These are phyloP conservation scores for Neotragus moschatus DNA, from an alignment of 2,113 vertebrate genomes.

Conservation along the genomic window DNA sequence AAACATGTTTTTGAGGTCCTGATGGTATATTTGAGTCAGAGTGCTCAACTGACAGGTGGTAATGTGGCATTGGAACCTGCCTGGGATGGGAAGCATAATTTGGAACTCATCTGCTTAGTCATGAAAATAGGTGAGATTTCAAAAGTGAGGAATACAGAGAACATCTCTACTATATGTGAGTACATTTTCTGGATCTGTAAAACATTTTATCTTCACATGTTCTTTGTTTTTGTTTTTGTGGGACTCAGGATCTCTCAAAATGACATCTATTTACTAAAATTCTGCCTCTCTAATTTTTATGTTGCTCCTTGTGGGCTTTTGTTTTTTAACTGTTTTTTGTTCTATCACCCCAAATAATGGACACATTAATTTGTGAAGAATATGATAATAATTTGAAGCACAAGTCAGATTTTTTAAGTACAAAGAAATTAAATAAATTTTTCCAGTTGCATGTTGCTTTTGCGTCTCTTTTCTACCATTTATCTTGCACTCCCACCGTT, in stretches of 20 bases:
- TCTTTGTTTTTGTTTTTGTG: background rate
- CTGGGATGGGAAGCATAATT: background rate
- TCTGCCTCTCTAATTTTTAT: constrained; percentile 2
- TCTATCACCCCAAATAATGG: background rate
- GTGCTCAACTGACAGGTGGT: background rate
- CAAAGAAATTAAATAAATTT: background rate
- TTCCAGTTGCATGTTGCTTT: background rate
- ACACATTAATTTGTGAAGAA: background rate
- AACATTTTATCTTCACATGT: background rate
- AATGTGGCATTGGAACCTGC: background rate
- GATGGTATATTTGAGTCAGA: background rate
- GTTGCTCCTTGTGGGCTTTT: constrained; percentile 39
- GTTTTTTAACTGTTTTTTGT: background rate
- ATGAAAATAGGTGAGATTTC: background rate
- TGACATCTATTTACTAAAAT: background rate
- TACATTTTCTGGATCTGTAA: background rate
- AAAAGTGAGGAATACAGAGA: background rate
- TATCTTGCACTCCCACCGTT: background rate
- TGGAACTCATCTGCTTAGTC: background rate
- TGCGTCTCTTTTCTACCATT: background rate
- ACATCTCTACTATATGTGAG: background rate
- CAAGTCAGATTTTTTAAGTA: constrained; percentile 15
- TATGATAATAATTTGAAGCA: constrained; percentile 2
- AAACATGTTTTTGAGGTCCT: background rate
- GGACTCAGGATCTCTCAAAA: background rate